Base-by-base conservation (phyloP, 2,888 invertebrate genomes). In the Pterostichus niger region DNA sequence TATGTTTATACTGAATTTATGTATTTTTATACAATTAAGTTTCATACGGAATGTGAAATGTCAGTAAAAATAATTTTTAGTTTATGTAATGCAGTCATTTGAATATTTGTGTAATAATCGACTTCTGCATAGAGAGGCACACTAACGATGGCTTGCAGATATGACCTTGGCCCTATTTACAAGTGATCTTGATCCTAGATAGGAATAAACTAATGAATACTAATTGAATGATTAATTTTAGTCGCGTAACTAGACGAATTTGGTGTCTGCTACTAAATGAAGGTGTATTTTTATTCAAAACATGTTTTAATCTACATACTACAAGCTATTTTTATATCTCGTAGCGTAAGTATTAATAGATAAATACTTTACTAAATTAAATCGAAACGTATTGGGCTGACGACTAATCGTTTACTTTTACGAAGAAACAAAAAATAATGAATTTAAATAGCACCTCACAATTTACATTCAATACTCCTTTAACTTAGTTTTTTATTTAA, bases 201-300 rank as follows among this genome's bases (percentile, higher is more conserved):
- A 77, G 40, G 44, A 40, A 56, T 77, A 77, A 40, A n/a, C 40
- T 56, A 77, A 77, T 77, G 59, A 77, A 77, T 59, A 56, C 56
- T 77, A 77, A 77, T 77, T 77, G 56, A 56, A 35, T 15, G 35
- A 56, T 77, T 77, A 77, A 77, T 77, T 77, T 77, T 56, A 77
- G 44, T 54, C 77, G 56, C 56, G 77, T 77, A 77, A 11, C 73
- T 3, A 1, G 49, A 52, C 52, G 46, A 46, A 71, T 75, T 75
- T 52, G 52, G 73, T 46, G 49, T n/a, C 52, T n/a, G 24, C n/a
- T 33, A n/a, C 52, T 49, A 10, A 46, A 46, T 6, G 61, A 11
- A 9, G 0, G n/a, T 44, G 17, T 75, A 52, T 75, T 75, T 75
- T 52, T 75, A 75, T 75, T 75, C 75, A 11, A 75, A 75, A 52